Percentiles rank a stretch among this genome's conserved stretches.
Evolutionary conservation across 2,797 vertebrate genomes (phyloP).

Genomic region (Pelodytes ibericus): DNA sequence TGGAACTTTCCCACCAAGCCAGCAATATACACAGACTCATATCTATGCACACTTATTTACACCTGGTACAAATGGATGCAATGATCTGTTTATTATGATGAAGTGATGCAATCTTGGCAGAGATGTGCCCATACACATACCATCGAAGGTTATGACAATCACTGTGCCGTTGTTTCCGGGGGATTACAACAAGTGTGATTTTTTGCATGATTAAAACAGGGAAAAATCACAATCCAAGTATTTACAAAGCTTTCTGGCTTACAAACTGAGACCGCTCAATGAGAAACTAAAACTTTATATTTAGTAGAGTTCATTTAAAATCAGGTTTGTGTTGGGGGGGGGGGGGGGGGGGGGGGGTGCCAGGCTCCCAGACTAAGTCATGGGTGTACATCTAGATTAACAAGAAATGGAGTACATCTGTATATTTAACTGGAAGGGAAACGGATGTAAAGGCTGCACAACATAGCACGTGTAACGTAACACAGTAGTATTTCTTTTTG

Average conservation of each 20-base stretch:
- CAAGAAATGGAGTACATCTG: not conserved
- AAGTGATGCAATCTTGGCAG: slow-evolving; percentile 30
- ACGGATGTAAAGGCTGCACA: slow-evolving; percentile 23
- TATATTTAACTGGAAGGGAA: slow-evolving; percentile 19
- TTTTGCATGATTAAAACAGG: slow-evolving; percentile 21
- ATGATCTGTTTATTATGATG: slow-evolving; percentile 51
- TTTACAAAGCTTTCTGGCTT: slow-evolving; percentile 40
- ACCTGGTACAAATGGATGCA: slow-evolving; percentile 40
- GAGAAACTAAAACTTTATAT: slow-evolving; percentile 1
- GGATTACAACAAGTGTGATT: slow-evolving; percentile 37
- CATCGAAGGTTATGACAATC: slow-evolving; percentile 34
- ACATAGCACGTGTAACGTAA: slow-evolving; percentile 20
- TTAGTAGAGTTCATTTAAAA: not conserved
- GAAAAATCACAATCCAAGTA: slow-evolving; percentile 28
- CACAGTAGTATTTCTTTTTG: not conserved
- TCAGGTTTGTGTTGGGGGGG: not conserved
- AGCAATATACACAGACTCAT: too few species aligned
- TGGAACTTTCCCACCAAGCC: too few species aligned
- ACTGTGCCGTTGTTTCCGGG: slow-evolving; percentile 37
- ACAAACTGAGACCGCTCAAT: slow-evolving; percentile 11
- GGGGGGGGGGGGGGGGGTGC: not conserved
- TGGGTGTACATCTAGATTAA: slow-evolving; percentile 22
- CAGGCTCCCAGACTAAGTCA: slow-evolving; percentile 1
- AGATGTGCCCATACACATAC: slow-evolving; percentile 37
- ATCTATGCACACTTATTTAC: slow-evolving; percentile 21